A percentile compares a stretch with the other conserved stretches of the same genome.
Evolutionary conservation across 2,113 vertebrate species (phyloP).

Genomic region (Serilophus lunatus): DNA sequence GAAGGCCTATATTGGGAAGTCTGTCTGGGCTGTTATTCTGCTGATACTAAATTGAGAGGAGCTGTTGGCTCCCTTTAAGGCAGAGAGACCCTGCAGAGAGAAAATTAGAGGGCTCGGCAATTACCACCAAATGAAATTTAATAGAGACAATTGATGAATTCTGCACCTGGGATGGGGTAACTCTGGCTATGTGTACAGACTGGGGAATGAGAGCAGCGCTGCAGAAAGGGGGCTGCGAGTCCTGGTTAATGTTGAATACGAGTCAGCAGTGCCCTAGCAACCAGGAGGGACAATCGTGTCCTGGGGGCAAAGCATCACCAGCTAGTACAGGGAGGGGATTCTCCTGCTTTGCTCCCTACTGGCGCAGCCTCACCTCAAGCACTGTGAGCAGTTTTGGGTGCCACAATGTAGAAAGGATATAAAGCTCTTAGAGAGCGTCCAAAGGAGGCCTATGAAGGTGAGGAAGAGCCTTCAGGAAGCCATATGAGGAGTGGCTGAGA

Average conservation of each 20-base stretch:
- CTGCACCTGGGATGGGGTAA: not conserved
- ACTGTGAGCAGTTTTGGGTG: not conserved
- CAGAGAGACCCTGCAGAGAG: not conserved
- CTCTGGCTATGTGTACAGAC: not conserved
- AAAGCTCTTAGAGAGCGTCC: not conserved
- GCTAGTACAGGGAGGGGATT: not conserved
- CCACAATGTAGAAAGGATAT: rapidly evolving
- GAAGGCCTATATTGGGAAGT: not conserved
- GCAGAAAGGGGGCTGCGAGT: not conserved
- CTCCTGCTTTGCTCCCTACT: not conserved
- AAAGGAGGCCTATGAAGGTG: not conserved
- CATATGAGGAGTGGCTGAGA: rapidly evolving
- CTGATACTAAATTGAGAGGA: not conserved
- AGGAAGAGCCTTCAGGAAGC: not conserved
- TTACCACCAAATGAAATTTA: not conserved
- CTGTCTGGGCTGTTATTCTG: not conserved
- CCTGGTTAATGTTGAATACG: rapidly evolving
- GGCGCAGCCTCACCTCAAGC: rapidly evolving
- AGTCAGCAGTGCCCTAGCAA: not conserved
- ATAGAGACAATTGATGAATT: not conserved
- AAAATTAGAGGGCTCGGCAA: not conserved
- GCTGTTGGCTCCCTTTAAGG: not conserved
- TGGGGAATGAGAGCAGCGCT: not conserved
- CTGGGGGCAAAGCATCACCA: not conserved
- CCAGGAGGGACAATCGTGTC: not conserved